Base-by-base conservation (phyloP, 1,140 invertebrate species). In the Drosophila azteca region DNA sequence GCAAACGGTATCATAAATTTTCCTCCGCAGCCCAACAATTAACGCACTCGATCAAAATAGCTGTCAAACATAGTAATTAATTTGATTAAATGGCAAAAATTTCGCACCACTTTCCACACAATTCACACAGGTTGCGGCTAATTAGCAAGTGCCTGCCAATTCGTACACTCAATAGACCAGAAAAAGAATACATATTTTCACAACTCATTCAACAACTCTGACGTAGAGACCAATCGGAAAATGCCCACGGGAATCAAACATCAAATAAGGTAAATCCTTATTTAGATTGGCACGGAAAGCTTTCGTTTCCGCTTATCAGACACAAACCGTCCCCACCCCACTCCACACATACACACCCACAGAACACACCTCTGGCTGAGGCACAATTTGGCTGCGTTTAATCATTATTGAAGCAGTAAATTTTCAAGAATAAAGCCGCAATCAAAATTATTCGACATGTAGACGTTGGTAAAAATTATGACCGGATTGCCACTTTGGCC, bases 391-490 rank as follows among this genome's bases (percentile, higher is more conserved):
- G 7, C 55, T 22, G 45, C 15, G 17, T 65, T 63, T 80, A 60
- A 63, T 58, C 64, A 67, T 67, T 70, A 61, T 85, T 51, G 65
- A 49, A 67, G 35, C 77, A 77, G 77, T 87, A 87, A 79, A 78
- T 64, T 68, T 85, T 85, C 66, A 70, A 76, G 59, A 68, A 65
- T 77, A 63, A 73, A 60, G 52, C 68, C 44, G 54, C 64, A 84
- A 75, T 85, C 81, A 59, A 80, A 80, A 78, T 87, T 48, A 68
- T 61, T 67, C 52, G 54, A 88, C 58, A 72, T 87, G 67, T 88
- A 87, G 84, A 87, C 82, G 65, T 64, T 62, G 63, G 83, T 70
- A 87, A 87, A 87, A 66, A 74, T 75, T 75, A 75, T 75, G 71
- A 29, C 70, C 70, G 55, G 13, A 68, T 41, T 17, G 24, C 39